Evolutionary conservation across 1,140 invertebrate genomes (phyloP).

Genomic region (Philopotamus ludificatus): DNA sequence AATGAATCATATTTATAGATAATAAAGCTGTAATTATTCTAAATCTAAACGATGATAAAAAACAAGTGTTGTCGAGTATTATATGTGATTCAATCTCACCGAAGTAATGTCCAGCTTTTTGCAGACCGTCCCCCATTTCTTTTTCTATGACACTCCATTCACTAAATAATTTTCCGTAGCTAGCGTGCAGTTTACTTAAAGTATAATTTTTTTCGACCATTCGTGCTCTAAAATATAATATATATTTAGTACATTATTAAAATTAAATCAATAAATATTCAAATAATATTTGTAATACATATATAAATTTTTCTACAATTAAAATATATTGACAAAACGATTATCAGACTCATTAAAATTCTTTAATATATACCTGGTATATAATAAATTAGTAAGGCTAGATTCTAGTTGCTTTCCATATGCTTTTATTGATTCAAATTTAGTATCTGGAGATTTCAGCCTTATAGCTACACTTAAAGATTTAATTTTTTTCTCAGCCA

Average conservation of each 20-base stretch:
- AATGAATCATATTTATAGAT: constrained; percentile 11
- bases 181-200: constrained; percentile 78
- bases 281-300: background rate
- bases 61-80: no score
- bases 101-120: constrained; percentile 65
- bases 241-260: constrained; percentile 25
- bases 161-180: constrained; percentile 80
- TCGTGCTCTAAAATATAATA: constrained; percentile 61
- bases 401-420: constrained; percentile 74
- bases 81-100: no score
- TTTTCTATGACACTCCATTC: constrained; percentile 85
- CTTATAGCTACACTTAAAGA: constrained; percentile 72
- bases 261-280: background rate
- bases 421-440: constrained; percentile 74
- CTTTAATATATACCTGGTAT: constrained; percentile 51
- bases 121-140: constrained; percentile 78
- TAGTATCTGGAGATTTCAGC: constrained; percentile 70
- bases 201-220: constrained; percentile 76
- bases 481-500: constrained; percentile 76
- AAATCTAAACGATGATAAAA: background rate
- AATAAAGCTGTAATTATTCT: background rate
- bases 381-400: constrained; percentile 59
- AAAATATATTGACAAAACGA: background rate
- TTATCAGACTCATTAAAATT: no score
- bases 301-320: background rate